These are phyloP conservation scores for Furcifer pardalis DNA, from an alignment of 2,797 vertebrate genomes.

Conservation along the genomic window DNA sequence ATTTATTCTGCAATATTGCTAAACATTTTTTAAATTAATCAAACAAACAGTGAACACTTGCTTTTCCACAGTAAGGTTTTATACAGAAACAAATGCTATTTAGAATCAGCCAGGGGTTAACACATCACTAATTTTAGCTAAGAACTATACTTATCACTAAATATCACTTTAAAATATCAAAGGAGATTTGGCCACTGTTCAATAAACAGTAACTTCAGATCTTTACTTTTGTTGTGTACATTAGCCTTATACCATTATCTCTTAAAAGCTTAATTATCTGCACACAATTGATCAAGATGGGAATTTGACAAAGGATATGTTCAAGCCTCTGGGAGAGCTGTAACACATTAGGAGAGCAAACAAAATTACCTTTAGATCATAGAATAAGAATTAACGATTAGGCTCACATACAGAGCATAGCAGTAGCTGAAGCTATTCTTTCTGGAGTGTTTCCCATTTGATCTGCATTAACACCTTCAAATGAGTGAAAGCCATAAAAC, in stretches of 20 bases:
- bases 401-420: slow-evolving; percentile 53
- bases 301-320: slow-evolving; percentile 79
- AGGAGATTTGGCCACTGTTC: slow-evolving; percentile 73
- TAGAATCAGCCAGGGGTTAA: slow-evolving; percentile 45
- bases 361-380: slow-evolving; percentile 81
- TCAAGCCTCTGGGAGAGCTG: slow-evolving; percentile 75
- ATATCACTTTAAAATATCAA: slow-evolving; percentile 72
- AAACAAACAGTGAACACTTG: fast-evolving
- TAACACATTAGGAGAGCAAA: slow-evolving; percentile 83
- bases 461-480: slow-evolving; percentile 84
- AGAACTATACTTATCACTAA: slow-evolving; percentile 57
- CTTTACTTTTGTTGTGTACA: slow-evolving; percentile 76
- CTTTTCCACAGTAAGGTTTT: background rate
- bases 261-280: slow-evolving; percentile 88
- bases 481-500: slow-evolving; percentile 78
- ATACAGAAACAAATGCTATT: slow-evolving; percentile 12
- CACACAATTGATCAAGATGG: slow-evolving; percentile 86
- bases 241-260: slow-evolving; percentile 81
- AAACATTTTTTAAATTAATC: slow-evolving; percentile 22
- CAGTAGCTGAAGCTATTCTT: slow-evolving; percentile 67
- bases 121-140: slow-evolving; percentile 25
- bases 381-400: slow-evolving; percentile 80
- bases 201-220: slow-evolving; percentile 72
- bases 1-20: slow-evolving; percentile 38
- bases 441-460: slow-evolving; percentile 81